These are phyloP conservation scores for Zaprionus ornatus DNA, from an alignment of 1,140 invertebrate genomes.

Conservation along the genomic window DNA sequence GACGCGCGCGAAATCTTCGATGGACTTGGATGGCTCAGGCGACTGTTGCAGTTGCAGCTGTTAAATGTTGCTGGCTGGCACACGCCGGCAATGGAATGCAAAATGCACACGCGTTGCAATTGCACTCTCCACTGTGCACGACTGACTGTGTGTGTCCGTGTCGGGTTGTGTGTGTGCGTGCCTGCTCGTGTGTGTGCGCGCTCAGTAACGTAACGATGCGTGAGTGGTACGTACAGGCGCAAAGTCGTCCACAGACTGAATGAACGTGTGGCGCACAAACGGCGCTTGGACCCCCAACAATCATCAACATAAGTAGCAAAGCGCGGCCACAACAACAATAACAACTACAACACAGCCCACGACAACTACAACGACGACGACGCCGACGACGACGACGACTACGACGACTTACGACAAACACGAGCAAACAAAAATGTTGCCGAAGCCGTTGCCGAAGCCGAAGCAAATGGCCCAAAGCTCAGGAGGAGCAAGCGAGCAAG, in stretches of 20 bases:
- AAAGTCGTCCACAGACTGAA: constrained; percentile 77
- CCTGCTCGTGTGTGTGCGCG: constrained; percentile 27
- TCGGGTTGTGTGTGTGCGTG: constrained; percentile 6
- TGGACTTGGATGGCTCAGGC: constrained; percentile 17
- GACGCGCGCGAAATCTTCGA: constrained; percentile 50
- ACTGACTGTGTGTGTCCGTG: constrained; percentile 1
- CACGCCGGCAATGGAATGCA: constrained; percentile 67
- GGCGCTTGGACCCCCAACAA: constrained; percentile 79
- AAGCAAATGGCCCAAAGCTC: constrained; percentile 47
- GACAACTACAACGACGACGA: constrained; percentile 32
- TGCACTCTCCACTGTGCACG: neutral
- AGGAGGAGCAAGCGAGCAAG: constrained; percentile 65
- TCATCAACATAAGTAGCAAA: constrained; percentile 78
- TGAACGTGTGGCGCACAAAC: constrained; percentile 79
- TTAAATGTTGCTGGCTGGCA: constrained; percentile 49
- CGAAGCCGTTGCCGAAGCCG: constrained; percentile 56
- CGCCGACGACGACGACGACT: constrained; percentile 31
- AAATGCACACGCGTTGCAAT: constrained; percentile 42
- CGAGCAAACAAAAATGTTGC: constrained; percentile 68
- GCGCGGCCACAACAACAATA: constrained; percentile 57
- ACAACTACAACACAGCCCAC: constrained; percentile 35
- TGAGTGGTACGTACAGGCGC: constrained; percentile 76
- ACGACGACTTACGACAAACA: constrained; percentile 67
- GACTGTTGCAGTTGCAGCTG: constrained; percentile 35
- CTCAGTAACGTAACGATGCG: constrained; percentile 44